These are phyloP conservation scores for Pheosia tremula DNA, from an alignment of 2,888 invertebrate genomes.

Conservation along the genomic window DNA sequence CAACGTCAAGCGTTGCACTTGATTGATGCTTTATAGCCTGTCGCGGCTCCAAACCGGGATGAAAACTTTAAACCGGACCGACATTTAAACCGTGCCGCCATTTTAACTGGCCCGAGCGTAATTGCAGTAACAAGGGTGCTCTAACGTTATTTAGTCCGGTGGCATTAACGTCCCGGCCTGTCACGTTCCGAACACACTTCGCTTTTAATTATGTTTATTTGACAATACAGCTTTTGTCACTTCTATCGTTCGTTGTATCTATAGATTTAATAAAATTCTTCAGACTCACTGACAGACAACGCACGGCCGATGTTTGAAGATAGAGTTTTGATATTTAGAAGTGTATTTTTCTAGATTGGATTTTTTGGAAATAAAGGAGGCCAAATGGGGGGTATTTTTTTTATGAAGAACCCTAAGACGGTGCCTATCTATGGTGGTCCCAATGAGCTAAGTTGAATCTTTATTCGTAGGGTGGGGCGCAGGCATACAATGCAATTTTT, in stretches of 20 bases:
- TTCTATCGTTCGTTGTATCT: constrained; percentile 24
- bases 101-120: constrained; percentile 58
- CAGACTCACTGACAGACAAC: too few relatives aligned
- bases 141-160: constrained; percentile 77
- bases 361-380: too few relatives aligned
- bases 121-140: constrained; percentile 80
- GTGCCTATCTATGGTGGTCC: too few relatives aligned
- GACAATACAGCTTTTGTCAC: constrained; percentile 57
- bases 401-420: too few relatives aligned
- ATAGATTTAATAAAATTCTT: too few relatives aligned
- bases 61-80: constrained; percentile 68
- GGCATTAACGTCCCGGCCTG: constrained; percentile 72
- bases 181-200: constrained; percentile 65
- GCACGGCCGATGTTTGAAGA: too few relatives aligned
- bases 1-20: constrained; percentile 44
- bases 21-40: constrained; percentile 71
- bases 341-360: too few relatives aligned
- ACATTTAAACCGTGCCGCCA: constrained; percentile 62
- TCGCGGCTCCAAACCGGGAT: constrained; percentile 59
- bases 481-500: too few relatives aligned
- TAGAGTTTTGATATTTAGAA: too few relatives aligned
- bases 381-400: too few relatives aligned
- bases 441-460: too few relatives aligned
- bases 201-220: constrained; percentile 74
- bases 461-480: too few relatives aligned